Percentiles rank a stretch among this genome's conserved stretches.
These are phyloP conservation scores for Noctua janthe DNA, from an alignment of 2,888 invertebrate species.

Conservation along the genomic window DNA sequence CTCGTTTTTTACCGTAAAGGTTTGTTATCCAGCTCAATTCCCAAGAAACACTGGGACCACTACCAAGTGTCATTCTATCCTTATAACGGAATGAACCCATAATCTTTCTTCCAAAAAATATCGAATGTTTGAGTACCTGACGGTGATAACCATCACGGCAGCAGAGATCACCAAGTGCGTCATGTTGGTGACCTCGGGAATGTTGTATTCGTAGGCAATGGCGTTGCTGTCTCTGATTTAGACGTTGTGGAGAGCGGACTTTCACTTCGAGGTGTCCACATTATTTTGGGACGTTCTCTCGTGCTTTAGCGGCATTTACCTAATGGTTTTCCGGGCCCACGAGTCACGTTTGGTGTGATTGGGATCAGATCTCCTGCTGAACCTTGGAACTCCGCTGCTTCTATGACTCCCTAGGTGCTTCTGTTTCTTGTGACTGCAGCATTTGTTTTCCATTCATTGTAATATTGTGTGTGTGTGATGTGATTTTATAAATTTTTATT, in stretches of 20 bases:
- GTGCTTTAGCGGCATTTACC: neutral
- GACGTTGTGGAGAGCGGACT: neutral
- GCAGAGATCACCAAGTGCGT: neutral
- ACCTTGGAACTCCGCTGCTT: conserved; percentile 79
- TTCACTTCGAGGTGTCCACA: neutral
- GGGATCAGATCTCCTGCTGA: conserved; percentile 76
- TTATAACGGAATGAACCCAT: no score
- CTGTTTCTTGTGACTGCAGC: conserved; percentile 64
- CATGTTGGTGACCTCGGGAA: neutral
- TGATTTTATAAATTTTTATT: neutral
- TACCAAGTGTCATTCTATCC: no score
- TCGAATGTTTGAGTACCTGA: neutral
- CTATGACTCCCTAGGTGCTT: conserved; percentile 72
- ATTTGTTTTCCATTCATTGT: conserved; percentile 28
- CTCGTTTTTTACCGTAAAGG: no score
- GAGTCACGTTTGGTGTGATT: conserved; percentile 88
- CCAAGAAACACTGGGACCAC: no score
- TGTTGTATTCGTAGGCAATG: no score
- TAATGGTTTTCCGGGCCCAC: conserved; percentile 74
- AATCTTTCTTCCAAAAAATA: neutral
- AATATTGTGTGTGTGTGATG: conserved; percentile 1
- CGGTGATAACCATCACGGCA: no score
- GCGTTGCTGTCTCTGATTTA: neutral
- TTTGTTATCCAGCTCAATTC: no score
- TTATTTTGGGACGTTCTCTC: neutral